Conservation (phyloP, 1,140 invertebrate species). For the Tribolium castaneum region DNA sequence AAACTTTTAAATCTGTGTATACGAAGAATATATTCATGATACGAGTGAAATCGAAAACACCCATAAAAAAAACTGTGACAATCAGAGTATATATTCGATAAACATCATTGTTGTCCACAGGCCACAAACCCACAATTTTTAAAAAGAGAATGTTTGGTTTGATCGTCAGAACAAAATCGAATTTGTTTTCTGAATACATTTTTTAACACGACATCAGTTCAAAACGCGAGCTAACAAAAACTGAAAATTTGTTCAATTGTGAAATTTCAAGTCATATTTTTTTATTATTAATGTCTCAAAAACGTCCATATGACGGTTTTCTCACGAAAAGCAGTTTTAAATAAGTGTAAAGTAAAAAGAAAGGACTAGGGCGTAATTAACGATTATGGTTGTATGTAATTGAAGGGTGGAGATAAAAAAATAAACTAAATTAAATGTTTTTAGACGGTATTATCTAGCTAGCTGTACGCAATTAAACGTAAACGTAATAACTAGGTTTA, state of each 20-base stretch:
- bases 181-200: background rate
- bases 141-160: background rate
- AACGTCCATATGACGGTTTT: background rate
- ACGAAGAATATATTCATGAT: background rate
- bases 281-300: background rate
- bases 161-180: background rate
- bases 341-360: background rate
- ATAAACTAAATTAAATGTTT: background rate
- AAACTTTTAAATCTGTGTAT: background rate
- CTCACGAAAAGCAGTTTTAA: background rate
- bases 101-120: background rate
- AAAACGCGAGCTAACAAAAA: background rate
- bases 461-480: background rate
- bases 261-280: background rate
- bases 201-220: background rate
- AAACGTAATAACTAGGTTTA: background rate
- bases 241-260: background rate
- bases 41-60: background rate
- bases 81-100: background rate
- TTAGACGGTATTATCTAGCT: background rate
- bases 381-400: background rate
- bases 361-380: background rate
- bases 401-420: background rate
- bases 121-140: background rate
- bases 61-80: slow-evolving; percentile 1